phyloP scores from a whole-genome alignment of 2,888 invertebrate genomes.

The Temnothorax unifasciatus region DNA sequence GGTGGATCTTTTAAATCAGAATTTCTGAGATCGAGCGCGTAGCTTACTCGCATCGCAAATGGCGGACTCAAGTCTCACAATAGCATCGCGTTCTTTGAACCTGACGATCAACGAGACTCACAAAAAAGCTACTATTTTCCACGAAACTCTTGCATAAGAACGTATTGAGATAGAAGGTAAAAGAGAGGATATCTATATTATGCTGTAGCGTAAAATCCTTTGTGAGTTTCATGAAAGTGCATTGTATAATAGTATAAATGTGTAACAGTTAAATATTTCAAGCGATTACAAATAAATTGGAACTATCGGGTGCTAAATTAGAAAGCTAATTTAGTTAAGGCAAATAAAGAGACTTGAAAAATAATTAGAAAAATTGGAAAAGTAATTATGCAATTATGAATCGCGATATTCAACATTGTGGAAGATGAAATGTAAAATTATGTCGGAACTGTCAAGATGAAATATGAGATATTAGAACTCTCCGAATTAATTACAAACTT shows the following conservation, averaged over 20 bases:
- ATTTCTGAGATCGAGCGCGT: conserved; percentile 48
- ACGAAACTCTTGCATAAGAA: conserved; percentile 3
- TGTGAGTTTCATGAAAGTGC: conserved; percentile 12
- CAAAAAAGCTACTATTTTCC: conserved; percentile 20
- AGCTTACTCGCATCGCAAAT: conserved; percentile 38
- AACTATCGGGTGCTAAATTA: not conserved
- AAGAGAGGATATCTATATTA: not conserved
- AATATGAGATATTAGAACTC: conserved; percentile 37
- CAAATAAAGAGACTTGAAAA: not conserved
- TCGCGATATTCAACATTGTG: conserved; percentile 8
- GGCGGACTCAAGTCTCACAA: conserved; percentile 31
- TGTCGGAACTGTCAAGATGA: conserved; percentile 20
- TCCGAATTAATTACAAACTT: conserved; percentile 49
- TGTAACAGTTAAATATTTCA: not conserved
- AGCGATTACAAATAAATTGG: not conserved
- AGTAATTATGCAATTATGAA: not conserved
- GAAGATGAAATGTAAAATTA: not conserved
- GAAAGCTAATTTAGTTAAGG: not conserved
- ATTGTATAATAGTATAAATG: not conserved
- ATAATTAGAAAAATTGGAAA: conserved; percentile 10
- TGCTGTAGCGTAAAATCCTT: conserved; percentile 11
- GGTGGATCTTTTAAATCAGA: conserved; percentile 47
- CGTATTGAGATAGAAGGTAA: conserved; percentile 7
- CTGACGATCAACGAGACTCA: conserved; percentile 28
- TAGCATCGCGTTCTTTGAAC: conserved; percentile 30